Evolutionary conservation across 2,888 invertebrate genomes (phyloP).

Genomic region (Chymomyza caudatula): DNA sequence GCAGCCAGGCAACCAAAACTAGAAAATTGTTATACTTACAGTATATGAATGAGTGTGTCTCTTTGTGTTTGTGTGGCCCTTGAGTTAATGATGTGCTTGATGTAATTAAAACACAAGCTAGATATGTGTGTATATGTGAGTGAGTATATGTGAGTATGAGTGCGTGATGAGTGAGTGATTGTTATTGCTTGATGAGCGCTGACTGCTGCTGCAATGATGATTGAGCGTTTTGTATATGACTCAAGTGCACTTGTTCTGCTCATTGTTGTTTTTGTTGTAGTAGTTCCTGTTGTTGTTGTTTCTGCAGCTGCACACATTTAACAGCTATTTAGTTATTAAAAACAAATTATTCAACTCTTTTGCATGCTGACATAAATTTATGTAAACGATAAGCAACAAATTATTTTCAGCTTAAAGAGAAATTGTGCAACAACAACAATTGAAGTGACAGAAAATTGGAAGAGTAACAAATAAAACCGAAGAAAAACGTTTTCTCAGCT

Average conservation of each 20-base stretch:
- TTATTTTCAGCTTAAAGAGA: constrained; percentile 24
- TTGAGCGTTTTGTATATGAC: constrained; percentile 46
- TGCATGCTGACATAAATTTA: constrained; percentile 41
- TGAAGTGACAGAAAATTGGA: background rate
- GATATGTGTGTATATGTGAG: background rate
- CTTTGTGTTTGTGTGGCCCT: background rate
- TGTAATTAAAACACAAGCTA: constrained; percentile 8
- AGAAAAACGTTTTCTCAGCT: background rate
- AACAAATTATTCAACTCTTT: constrained; percentile 51
- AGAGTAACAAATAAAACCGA: background rate
- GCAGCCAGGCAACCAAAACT: background rate
- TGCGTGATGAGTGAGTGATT: background rate
- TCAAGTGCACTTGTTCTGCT: background rate
- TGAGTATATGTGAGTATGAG: background rate
- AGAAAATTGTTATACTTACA: constrained; percentile 14
- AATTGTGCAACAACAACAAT: background rate
- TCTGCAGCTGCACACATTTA: constrained; percentile 8
- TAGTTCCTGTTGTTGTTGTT: background rate
- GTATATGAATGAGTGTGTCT: background rate
- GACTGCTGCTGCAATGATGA: constrained; percentile 45
- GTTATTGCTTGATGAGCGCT: constrained; percentile 30
- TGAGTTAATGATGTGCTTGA: constrained; percentile 13
- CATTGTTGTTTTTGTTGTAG: background rate
- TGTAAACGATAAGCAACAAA: constrained; percentile 47
- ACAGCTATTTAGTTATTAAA: constrained; percentile 61